Evolutionary conservation across 1,140 invertebrate species (phyloP).

Genomic region (Protaetia brevitarsis): DNA sequence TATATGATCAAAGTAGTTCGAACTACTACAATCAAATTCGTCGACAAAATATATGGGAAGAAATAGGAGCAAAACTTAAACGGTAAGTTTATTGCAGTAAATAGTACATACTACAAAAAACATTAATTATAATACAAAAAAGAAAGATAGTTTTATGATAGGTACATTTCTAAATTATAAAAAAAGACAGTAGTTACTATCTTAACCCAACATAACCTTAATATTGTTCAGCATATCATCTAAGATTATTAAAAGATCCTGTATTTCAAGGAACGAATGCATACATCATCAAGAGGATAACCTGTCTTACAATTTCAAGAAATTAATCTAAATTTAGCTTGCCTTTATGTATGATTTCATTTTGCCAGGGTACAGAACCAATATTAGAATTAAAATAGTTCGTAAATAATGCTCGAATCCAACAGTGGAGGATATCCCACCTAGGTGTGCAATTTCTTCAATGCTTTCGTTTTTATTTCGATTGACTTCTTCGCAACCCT

Average conservation of each 20-base stretch:
- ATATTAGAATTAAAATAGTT: constrained; percentile 24
- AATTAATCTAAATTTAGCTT: not conserved
- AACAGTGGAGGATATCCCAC: constrained; percentile 1
- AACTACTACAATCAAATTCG: constrained; percentile 15
- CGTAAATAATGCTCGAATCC: constrained; percentile 25
- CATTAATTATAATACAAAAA: not conserved
- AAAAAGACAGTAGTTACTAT: too few species aligned
- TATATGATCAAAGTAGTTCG: not conserved
- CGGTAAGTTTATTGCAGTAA: not conserved
- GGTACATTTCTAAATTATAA: too few species aligned
- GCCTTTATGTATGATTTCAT: not conserved
- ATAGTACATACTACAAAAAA: not conserved
- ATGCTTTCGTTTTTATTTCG: not conserved
- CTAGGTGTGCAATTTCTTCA: constrained; percentile 19
- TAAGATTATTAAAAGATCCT: not conserved
- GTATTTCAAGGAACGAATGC: not conserved
- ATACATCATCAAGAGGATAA: not conserved
- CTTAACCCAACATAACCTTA: too few species aligned
- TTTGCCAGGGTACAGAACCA: constrained; percentile 27
- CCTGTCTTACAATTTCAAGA: not conserved
- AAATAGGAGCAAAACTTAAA: constrained; percentile 23
- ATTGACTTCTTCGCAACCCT: not conserved
- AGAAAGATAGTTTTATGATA: too few species aligned
- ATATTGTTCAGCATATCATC: too few species aligned
- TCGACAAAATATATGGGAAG: constrained; percentile 11